Base-by-base conservation (phyloP, 1,140 invertebrate species). In the Conus ventricosus region DNA sequence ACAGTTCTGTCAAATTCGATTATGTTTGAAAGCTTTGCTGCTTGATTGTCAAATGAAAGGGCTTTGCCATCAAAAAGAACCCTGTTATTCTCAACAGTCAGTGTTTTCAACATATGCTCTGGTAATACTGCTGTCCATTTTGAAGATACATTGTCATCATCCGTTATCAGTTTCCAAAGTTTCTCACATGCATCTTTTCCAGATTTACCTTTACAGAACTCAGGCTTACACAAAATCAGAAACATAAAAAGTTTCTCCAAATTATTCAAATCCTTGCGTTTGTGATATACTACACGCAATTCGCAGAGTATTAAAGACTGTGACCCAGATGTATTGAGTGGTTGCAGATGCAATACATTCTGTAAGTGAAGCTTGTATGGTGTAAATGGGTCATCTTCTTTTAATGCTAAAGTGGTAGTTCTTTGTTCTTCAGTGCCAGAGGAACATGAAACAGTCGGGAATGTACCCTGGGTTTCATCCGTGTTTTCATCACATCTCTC, bases 181-280 rank as follows among this genome's bases (percentile, higher is more conserved):
- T 51, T 78, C 25, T 39, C 25, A 51, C 10, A 15, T 78, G 76
- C n/a, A 11, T 51, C 76, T 78, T 5, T 78, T 78, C 10, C 25
- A 39, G 76, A 51, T 39, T 23, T 51, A 51, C 25, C 25, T 11
- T 78, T 51, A 39, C 25, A 78, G 39, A 78, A 78, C 13, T 78
- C 76, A 78, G 76, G 76, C 39, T 78, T 78, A 51, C 76, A 78
- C 76, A 78, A 25, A 23, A 78, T 51, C 76, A 78, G 23, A 17
- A 78, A 78, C n/a, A 51, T 39, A 78, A 78, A 78, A 27, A 13
- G 25, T 15, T 78, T 13, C 39, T 78, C 76, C 39, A 78, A 39
- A n/a, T 78, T 78, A 78, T 78, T 78, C 76, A 78, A 78, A 39
- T 78, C 25, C 39, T 78, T 78, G 11, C 23, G 25, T 17, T 78